Conservation (phyloP, 1,140 invertebrate species). For the Meloidogyne hapla region DNA sequence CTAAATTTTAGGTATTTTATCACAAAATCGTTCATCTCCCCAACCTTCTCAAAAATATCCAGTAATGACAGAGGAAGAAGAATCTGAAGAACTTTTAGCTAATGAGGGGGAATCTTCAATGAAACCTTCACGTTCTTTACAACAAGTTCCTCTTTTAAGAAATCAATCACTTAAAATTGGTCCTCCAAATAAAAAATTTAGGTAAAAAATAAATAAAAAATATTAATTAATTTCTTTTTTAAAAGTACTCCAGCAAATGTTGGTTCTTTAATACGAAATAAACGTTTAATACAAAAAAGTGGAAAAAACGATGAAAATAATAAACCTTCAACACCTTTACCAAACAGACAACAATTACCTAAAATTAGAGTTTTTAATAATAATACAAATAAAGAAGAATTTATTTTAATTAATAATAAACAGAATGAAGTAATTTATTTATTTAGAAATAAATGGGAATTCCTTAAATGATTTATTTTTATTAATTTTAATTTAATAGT, state of each 20-base stretch:
- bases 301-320: background rate
- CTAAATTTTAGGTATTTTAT: background rate
- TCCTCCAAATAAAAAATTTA: background rate
- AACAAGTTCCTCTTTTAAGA: background rate
- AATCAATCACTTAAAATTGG: slow-evolving; percentile 3
- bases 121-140: slow-evolving; percentile 2
- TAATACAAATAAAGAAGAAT: background rate
- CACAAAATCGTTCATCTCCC: too few species aligned
- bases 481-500: background rate
- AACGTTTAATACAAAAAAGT: background rate
- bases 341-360: slow-evolving; percentile 1
- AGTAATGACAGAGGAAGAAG: background rate
- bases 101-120: background rate
- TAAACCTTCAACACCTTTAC: background rate
- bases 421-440: background rate
- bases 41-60: too few species aligned
- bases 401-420: too few species aligned
- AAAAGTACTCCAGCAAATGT: slow-evolving; percentile 2
- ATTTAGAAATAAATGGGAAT: background rate
- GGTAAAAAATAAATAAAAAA: background rate
- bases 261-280: background rate
- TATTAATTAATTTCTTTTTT: background rate
- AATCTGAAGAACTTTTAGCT: background rate
- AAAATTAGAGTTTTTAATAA: background rate
- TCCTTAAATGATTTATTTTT: too few species aligned